These are phyloP conservation scores for Bombus fervidus DNA, from an alignment of 1,140 invertebrate species.

Conservation along the genomic window DNA sequence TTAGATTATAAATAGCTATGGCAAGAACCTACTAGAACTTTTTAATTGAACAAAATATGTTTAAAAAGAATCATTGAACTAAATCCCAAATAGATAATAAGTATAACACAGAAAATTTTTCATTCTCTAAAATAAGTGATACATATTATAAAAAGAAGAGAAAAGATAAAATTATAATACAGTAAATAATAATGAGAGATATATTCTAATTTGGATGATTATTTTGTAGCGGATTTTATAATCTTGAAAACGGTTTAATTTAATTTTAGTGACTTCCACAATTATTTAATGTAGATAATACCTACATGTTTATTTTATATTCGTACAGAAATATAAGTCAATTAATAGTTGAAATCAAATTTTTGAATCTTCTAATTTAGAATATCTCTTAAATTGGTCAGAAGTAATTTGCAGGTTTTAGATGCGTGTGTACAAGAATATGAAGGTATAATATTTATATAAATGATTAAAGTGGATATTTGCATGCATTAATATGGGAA, in stretches of 20 bases:
- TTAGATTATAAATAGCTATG: background rate
- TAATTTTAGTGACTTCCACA: background rate
- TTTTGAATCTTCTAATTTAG: background rate
- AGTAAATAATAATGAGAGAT: background rate
- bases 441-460: background rate
- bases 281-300: background rate
- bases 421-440: background rate
- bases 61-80: background rate
- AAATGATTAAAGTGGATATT: background rate
- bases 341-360: background rate
- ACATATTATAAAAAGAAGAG: background rate
- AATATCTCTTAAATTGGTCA: background rate
- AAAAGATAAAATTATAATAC: slow-evolving; percentile 9
- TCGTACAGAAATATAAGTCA: background rate
- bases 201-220: background rate
- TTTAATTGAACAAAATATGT: background rate
- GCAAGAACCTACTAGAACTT: background rate
- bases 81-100: background rate
- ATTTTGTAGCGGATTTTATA: background rate
- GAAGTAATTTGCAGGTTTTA: background rate
- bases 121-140: slow-evolving; percentile 3
- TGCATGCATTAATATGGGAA: slow-evolving; percentile 41
- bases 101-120: slow-evolving; percentile 12
- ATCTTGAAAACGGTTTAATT: background rate
- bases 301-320: background rate